phyloP scores from a whole-genome alignment of 2,797 vertebrate species.

The Dicrostonyx torquatus region DNA sequence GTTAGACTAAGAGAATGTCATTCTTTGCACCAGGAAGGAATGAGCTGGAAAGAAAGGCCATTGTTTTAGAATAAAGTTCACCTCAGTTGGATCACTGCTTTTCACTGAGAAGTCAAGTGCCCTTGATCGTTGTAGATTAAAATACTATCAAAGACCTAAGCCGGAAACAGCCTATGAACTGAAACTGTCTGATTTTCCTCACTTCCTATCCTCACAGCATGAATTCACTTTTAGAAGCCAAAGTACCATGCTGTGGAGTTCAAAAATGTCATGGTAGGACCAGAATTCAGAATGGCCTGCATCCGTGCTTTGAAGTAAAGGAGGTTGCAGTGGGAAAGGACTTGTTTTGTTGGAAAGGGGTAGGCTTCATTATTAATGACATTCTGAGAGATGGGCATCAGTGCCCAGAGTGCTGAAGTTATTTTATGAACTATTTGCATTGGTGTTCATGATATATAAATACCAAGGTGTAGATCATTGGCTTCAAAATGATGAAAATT shows the following conservation, averaged over 20 bases:
- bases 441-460: constrained; percentile 37
- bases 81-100: constrained; percentile 59
- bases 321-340: background rate
- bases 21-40: background rate
- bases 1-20: constrained; percentile 26
- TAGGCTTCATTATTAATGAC: background rate
- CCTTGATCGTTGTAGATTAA: constrained; percentile 64
- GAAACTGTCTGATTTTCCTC: constrained; percentile 45
- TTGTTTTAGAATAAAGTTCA: constrained; percentile 47
- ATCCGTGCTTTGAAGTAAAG: background rate
- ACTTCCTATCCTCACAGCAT: constrained; percentile 37
- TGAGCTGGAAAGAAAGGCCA: constrained; percentile 51
- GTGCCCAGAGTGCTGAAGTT: background rate
- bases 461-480: background rate
- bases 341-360: background rate
- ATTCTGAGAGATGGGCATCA: background rate
- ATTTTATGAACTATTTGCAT: constrained; percentile 4
- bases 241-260: background rate
- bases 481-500: constrained; percentile 22
- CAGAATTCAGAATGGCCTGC: background rate
- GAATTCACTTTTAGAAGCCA: constrained; percentile 43
- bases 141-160: constrained; percentile 53
- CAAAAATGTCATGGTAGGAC: background rate
- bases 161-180: constrained; percentile 18
- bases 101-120: constrained; percentile 53